phyloP scores from a whole-genome alignment of 1,140 invertebrate genomes.

The Rhopalosiphum padi region DNA sequence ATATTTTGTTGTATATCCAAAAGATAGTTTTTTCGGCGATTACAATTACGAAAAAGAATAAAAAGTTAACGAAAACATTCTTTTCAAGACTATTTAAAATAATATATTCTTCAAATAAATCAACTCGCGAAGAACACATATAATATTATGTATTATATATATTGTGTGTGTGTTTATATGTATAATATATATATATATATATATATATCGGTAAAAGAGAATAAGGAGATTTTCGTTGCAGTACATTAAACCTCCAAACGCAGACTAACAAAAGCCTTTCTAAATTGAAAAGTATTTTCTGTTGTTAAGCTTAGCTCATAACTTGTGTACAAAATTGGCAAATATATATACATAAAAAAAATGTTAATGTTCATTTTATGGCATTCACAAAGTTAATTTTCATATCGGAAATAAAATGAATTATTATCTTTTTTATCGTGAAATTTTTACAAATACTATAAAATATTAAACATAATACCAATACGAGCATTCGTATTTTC shows the following conservation, averaged over 20 bases:
- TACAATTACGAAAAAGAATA: neutral
- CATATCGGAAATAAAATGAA: conserved; percentile 8
- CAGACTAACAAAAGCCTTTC: neutral
- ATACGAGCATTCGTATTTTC: neutral
- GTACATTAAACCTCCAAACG: conserved; percentile 15
- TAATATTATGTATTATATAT: neutral
- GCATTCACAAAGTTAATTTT: conserved; percentile 8
- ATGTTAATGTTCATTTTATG: conserved; percentile 17
- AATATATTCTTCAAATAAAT: conserved; percentile 27
- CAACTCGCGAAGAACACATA: neutral
- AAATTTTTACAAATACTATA: conserved; percentile 6
- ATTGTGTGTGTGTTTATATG: no score
- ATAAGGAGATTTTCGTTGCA: conserved; percentile 13
- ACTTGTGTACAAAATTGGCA: conserved; percentile 4
- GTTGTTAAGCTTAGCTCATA: neutral
- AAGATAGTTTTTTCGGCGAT: neutral
- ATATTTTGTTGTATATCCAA: neutral
- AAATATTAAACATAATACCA: neutral
- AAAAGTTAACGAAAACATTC: conserved; percentile 25
- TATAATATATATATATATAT: neutral
- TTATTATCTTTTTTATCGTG: neutral
- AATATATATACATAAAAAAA: conserved; percentile 15
- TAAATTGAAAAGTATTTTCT: conserved; percentile 7
- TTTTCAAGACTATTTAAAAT: neutral
- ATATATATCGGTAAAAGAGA: neutral